Evolutionary conservation across 2,888 invertebrate genomes (phyloP).

Genomic region (Philopedon plagiatum): DNA sequence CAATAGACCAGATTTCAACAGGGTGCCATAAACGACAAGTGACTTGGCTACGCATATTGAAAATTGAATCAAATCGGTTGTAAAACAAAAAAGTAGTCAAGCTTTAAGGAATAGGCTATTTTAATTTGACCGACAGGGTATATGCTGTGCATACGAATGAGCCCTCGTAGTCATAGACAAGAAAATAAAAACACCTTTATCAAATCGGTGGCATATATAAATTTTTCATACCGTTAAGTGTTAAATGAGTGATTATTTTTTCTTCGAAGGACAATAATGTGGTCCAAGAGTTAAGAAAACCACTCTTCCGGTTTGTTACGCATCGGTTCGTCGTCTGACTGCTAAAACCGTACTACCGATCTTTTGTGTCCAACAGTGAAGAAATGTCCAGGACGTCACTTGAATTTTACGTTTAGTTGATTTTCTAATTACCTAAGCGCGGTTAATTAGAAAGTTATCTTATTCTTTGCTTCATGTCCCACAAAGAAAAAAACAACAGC

Average conservation of each 20-base stretch:
- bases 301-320: constrained; percentile 64
- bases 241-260: constrained; percentile 50
- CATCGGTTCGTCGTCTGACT: constrained; percentile 58
- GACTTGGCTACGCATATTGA: too few species aligned
- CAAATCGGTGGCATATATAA: neutral
- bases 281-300: constrained; percentile 56
- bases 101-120: too few species aligned
- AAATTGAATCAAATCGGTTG: too few species aligned
- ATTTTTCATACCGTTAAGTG: constrained; percentile 43
- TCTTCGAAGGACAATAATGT: constrained; percentile 49
- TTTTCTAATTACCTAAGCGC: constrained; percentile 53
- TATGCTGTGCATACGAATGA: too few species aligned
- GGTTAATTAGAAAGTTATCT: constrained; percentile 47
- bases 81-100: too few species aligned
- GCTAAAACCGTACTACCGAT: constrained; percentile 61
- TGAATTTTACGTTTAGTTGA: constrained; percentile 51
- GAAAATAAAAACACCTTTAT: neutral
- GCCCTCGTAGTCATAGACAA: too few species aligned
- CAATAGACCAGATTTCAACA: too few species aligned
- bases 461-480: neutral
- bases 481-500: neutral
- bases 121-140: too few species aligned
- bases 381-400: constrained; percentile 54
- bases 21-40: too few species aligned
- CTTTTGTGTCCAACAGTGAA: constrained; percentile 53